Base-by-base conservation (phyloP, 1,140 invertebrate genomes). In the Trissolcus basalis region DNA sequence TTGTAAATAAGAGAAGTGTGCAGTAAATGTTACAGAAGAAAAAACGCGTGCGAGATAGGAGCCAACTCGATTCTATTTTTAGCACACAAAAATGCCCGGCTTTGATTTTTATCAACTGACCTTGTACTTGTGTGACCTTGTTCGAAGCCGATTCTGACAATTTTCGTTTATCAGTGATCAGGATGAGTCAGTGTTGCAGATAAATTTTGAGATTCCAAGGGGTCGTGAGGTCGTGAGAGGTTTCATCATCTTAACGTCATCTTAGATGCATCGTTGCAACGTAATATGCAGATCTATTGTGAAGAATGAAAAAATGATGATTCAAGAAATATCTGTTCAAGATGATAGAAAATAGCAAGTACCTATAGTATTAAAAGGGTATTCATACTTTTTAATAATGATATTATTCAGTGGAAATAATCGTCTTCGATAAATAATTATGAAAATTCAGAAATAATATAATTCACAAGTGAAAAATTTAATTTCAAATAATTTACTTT, bases 81-180 rank as follows among this genome's bases (percentile, higher is more conserved):
- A 43, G 35, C 10, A 5, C 8, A 14, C 9, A 60, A 60, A 60
- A 69, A 60, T 54, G 54, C n/a, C 16, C 13, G 64, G 5, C 33
- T 54, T 49, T 13, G 68, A 71, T 71, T 56, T 16, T 64, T 71
- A 71, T 71, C 68, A 51, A 32, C 14, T 63, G 32, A 64, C 68
- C 68, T 71, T 71, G 68, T 51, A 39, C 19, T 65, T 32, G 0
- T 15, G 36, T 58, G 59, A 64, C 68, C 68, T 63, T 63, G 47
- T 51, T 63, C 19, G 32, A 58, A 44, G 11, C 43, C 41, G 33
- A 61, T 55, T 61, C 15, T 36, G 54, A 61, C 51, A 48, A 63
- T 71, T 58, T 71, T 63, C 36, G 59, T 71, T 58, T 71, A 71
- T 71, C 68, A 64, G 8, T 10, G 11, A 71, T 71, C 68, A 64